Base-by-base conservation (phyloP, 2,797 vertebrate genomes). In the Etheostoma nigrum region DNA sequence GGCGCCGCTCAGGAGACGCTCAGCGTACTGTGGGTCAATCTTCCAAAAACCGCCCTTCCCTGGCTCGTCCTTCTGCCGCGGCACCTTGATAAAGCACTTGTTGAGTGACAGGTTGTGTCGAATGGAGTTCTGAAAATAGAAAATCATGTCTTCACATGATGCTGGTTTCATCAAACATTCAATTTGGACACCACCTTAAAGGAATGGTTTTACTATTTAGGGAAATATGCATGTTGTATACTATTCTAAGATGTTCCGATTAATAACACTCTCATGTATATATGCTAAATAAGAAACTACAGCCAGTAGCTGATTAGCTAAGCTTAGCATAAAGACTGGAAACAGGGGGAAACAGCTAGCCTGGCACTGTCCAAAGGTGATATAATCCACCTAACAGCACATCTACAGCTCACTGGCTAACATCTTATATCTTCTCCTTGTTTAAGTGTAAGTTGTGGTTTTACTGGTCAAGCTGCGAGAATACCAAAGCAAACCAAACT, bases 81-180 rank as follows among this genome's bases (percentile, higher is more conserved):
- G 98, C 30, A 99, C 98, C 88, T 99, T 99, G 93, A 98, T 98
- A 92, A 99, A 99, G 91, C 97, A 99, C 89, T 99, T 99, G 92
- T 99, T 99, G 87, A 99, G 92, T 0, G 98, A 99, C 75, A 99
- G 95, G 88, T 99, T 99, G 95, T 99, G 97, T 65, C 98, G 95
- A 90, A 99, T 98, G 52, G 98, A 98, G 79, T 99, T 99, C 98
- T 99, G 91, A 1, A 73, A 51, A 89, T 0, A 78, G 18, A 78
- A 15, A 76, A 1, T 27, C 2, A 42, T 6, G 9, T 55, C 18
- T 61, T 55, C 6, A 55, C 0, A 13, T 16, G 4, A 52, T 10
- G 47, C 27, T 14, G 23, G 40, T 48, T 45, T 53, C 49, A 70
- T 55, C 18, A 68, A 44, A 40, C 36, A 11, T 40, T 40, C 0